Conservation (phyloP, 2,888 invertebrate genomes). For the Zaprionus lineosus region DNA sequence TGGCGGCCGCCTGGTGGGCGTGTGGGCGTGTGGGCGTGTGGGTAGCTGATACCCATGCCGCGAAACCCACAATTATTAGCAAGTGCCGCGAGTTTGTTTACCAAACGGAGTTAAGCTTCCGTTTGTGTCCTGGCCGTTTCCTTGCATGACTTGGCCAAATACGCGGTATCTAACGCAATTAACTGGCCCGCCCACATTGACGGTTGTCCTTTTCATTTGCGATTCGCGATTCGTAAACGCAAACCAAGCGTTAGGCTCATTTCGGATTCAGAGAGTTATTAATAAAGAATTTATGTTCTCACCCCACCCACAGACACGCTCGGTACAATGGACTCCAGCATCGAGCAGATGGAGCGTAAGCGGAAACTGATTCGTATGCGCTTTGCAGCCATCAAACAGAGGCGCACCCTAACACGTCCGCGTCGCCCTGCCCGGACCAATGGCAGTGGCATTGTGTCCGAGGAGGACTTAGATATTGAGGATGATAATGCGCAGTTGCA, state of each 20-base stretch:
- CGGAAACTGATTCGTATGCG: constrained; percentile 45
- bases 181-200: neutral
- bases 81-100: constrained; percentile 47
- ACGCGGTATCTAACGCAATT: neutral
- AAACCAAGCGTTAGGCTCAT: neutral
- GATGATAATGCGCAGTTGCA: too few relatives aligned
- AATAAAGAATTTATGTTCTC: neutral
- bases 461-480: too few relatives aligned
- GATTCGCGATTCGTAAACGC: neutral
- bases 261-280: neutral
- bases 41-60: constrained; percentile 1
- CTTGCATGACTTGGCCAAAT: constrained; percentile 7
- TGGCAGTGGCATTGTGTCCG: too few relatives aligned
- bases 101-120: constrained; percentile 26
- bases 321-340: constrained; percentile 42
- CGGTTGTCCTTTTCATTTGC: neutral
- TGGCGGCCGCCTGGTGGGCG: too few relatives aligned
- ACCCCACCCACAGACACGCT: constrained; percentile 22
- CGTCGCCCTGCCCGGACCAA: too few relatives aligned
- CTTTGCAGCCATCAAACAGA: constrained; percentile 43
- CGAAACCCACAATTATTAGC: constrained; percentile 61
- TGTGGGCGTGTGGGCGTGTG: too few relatives aligned
- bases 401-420: constrained; percentile 24
- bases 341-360: constrained; percentile 49
- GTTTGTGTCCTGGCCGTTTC: constrained; percentile 5